Percentiles rank a stretch among this genome's conserved stretches.
Conservation (phyloP, 2,113 vertebrate species). For the Solea solea region DNA sequence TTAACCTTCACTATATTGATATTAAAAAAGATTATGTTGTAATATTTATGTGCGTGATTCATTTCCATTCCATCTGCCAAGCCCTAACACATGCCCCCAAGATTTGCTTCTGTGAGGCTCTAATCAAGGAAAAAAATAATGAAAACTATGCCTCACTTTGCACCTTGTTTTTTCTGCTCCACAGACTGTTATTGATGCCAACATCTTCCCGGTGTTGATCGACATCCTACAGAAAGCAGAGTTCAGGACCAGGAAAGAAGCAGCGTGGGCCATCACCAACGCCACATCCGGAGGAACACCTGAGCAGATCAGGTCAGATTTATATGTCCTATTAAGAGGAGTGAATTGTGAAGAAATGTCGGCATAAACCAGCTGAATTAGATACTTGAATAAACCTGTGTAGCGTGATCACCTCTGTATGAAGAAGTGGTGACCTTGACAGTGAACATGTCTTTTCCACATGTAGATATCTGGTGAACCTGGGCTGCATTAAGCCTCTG, state of each 20-base stretch:
- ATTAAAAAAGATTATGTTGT: too few species aligned
- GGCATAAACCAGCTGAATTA: too few species aligned
- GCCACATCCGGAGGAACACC: slow-evolving; percentile 96
- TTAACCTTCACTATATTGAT: too few species aligned
- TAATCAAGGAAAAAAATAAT: too few species aligned
- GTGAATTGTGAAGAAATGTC: background rate
- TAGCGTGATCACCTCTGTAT: too few species aligned
- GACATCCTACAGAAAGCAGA: slow-evolving; percentile 98
- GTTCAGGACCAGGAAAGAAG: slow-evolving; percentile 97
- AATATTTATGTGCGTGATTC: too few species aligned
- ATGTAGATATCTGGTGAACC: slow-evolving; percentile 91
- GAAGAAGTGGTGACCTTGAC: background rate
- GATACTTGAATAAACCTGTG: too few species aligned
- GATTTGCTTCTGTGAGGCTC: too few species aligned
- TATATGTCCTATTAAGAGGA: background rate
- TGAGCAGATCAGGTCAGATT: slow-evolving; percentile 92
- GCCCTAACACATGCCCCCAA: too few species aligned
- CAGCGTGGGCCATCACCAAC: slow-evolving; percentile 98
- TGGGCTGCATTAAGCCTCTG: slow-evolving; percentile 96
- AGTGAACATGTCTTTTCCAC: background rate
- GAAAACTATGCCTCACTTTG: background rate
- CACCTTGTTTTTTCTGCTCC: background rate
- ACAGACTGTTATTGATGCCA: slow-evolving; percentile 96
- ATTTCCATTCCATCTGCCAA: too few species aligned
- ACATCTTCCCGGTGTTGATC: slow-evolving; percentile 97